These are phyloP conservation scores for Xerus inauris DNA, from an alignment of 2,113 vertebrate species.

Conservation along the genomic window DNA sequence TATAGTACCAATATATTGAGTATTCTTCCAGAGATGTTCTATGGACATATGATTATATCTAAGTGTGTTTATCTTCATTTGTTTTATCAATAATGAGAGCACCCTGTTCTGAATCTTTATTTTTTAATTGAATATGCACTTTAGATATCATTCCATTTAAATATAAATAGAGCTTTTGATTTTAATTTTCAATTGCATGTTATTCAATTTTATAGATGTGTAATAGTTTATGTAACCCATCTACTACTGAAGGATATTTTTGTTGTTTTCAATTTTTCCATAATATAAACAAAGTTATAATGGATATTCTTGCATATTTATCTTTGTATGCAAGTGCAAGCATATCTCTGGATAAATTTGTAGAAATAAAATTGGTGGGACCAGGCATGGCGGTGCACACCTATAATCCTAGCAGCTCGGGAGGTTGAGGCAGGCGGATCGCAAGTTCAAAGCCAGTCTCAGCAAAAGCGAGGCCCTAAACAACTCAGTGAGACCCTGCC, in stretches of 20 bases:
- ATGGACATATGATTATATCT: background rate
- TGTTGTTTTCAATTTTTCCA: conserved; percentile 33
- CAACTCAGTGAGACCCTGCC: too few relatives aligned
- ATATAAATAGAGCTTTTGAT: background rate
- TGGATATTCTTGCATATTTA: background rate
- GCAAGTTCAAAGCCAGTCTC: too few relatives aligned
- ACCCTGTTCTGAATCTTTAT: background rate
- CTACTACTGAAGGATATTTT: background rate
- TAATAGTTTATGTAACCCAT: conserved; percentile 14
- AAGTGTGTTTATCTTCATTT: background rate
- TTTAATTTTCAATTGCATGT: background rate
- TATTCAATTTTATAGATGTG: background rate
- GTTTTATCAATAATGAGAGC: background rate
- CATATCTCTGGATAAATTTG: background rate
- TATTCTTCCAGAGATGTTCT: conserved; percentile 24
- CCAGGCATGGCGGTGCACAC: too few relatives aligned
- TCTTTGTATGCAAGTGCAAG: background rate
- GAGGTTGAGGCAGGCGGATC: too few relatives aligned
- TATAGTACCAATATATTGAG: background rate
- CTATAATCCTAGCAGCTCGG: too few relatives aligned
- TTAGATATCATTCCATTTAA: background rate
- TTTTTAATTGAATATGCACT: background rate
- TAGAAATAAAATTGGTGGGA: background rate
- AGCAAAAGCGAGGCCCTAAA: too few relatives aligned
- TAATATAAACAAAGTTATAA: background rate